phyloP scores from a whole-genome alignment of 2,797 vertebrate genomes.

The Poecilia velifera region DNA sequence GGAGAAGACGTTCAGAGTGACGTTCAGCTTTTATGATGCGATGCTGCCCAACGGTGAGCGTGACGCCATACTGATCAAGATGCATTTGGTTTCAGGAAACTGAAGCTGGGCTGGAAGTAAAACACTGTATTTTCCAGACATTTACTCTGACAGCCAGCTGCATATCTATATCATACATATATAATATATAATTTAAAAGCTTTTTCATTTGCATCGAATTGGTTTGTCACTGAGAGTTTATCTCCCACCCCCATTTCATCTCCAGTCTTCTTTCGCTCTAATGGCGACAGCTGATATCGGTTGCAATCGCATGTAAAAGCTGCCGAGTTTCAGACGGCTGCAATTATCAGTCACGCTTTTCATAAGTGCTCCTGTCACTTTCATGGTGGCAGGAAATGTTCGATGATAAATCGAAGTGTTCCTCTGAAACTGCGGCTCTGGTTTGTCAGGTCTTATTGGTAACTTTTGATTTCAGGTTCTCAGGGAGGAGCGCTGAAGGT shows the following conservation, averaged over 20 bases:
- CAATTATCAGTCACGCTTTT: slow-evolving; percentile 12
- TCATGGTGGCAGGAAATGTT: slow-evolving; percentile 20
- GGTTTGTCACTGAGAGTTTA: background rate
- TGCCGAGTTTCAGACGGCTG: slow-evolving; percentile 20
- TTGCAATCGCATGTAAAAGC: slow-evolving; percentile 27
- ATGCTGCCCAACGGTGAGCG: slow-evolving; percentile 34
- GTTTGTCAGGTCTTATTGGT: slow-evolving; percentile 26
- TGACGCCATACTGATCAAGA: slow-evolving; percentile 40
- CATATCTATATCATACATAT: background rate
- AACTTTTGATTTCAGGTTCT: slow-evolving; percentile 22
- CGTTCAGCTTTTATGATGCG: slow-evolving; percentile 43
- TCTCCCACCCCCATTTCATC: background rate
- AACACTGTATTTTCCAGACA: background rate
- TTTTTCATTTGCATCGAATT: background rate
- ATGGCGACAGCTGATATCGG: slow-evolving; percentile 23
- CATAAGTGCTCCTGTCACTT: slow-evolving; percentile 29
- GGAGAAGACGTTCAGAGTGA: slow-evolving; percentile 36
- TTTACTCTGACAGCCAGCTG: background rate
- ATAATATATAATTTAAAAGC: background rate
- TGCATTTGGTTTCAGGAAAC: slow-evolving; percentile 13
- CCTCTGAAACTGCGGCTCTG: slow-evolving; percentile 1
- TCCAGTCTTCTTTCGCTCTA: slow-evolving; percentile 26
- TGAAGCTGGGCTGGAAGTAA: slow-evolving; percentile 13
- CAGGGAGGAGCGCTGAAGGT: slow-evolving; percentile 43
- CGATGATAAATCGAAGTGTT: slow-evolving; percentile 29